Base-by-base conservation (phyloP, 1,140 invertebrate genomes). In the Drosophila trapezifrons region DNA sequence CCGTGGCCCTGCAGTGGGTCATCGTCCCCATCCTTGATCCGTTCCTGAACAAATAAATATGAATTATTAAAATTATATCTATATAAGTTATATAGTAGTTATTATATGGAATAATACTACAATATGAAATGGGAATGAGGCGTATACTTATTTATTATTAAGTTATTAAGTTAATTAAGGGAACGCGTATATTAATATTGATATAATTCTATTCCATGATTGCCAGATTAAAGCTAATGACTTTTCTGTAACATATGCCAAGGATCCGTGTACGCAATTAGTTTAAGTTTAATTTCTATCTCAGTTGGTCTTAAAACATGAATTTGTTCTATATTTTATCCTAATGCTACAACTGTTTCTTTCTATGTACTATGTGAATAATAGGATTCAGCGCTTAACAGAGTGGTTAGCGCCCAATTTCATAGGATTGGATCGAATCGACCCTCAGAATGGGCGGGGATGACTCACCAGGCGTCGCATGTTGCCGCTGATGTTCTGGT, bases 21-120 rank as follows among this genome's bases (percentile, higher is more conserved):
- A 25, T 84, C 80, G n/a, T 90, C 95, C 81, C 95, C 92, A 85
- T 95, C 92, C 69, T 91, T 91, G 35, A 92, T 80, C 25, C 90
- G 91, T 55, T 91, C 91, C 87, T 92, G 38, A 8, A 20, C 22
- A 57, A 57, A 43, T 18, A 22, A 47, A 12, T 10, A 29, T 3
- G 13, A 13, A 15, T 6, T 3, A 13, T 15, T 35, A 29, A 32
- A 3, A 12, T 22, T 22, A 22, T 22, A 22, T 22, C 22, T n/a
- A n/a, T n/a, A n/a, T n/a, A n/a, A n/a, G n/a, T n/a, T n/a, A n/a
- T n/a, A n/a, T n/a, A n/a, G n/a, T n/a, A n/a, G n/a, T n/a, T n/a
- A n/a, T n/a, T n/a, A n/a, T n/a, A n/a, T n/a, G n/a, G n/a, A n/a
- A n/a, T n/a, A n/a, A n/a, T n/a, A n/a, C n/a, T n/a, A n/a, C n/a